These are phyloP conservation scores for Hymenochirus boettgeri DNA, from an alignment of 2,113 vertebrate genomes.

Conservation along the genomic window DNA sequence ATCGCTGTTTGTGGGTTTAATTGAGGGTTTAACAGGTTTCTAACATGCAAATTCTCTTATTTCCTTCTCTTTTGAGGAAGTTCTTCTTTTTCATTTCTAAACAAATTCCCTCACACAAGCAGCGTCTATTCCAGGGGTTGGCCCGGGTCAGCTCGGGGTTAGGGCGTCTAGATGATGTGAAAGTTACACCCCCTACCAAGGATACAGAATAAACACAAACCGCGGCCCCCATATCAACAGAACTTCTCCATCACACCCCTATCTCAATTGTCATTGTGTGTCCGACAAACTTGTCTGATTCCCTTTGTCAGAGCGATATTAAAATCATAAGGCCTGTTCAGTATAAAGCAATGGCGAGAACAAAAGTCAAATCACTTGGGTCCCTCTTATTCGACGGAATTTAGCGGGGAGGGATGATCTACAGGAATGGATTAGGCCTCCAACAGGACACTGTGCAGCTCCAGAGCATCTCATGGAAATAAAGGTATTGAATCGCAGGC, in stretches of 20 bases:
- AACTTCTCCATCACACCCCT: slow-evolving; percentile 14
- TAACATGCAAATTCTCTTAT: no score
- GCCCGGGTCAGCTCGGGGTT: slow-evolving; percentile 52
- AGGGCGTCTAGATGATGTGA: slow-evolving; percentile 58
- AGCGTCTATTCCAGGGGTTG: slow-evolving; percentile 47
- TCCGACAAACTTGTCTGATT: slow-evolving; percentile 16
- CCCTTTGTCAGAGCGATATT: slow-evolving; percentile 23
- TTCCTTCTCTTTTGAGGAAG: no score
- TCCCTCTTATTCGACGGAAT: slow-evolving; percentile 13
- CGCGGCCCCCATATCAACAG: slow-evolving; percentile 20
- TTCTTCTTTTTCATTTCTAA: slow-evolving; percentile 52
- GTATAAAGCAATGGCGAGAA: slow-evolving; percentile 6
- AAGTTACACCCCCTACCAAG: slow-evolving; percentile 50
- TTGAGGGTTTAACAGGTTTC: no score
- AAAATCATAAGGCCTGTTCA: slow-evolving; percentile 27
- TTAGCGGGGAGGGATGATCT: slow-evolving; percentile 8
- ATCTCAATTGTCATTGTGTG: slow-evolving; percentile 33
- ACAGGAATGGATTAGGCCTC: slow-evolving; percentile 3
- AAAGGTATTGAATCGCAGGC: background rate
- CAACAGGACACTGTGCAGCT: background rate
- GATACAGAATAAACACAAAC: slow-evolving; percentile 30
- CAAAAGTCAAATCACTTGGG: slow-evolving; percentile 24
- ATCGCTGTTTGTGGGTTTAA: no score
- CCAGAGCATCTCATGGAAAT: slow-evolving; percentile 8
- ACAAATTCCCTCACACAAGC: slow-evolving; percentile 45